phyloP scores from a whole-genome alignment of 2,113 vertebrate species.

The Sarotherodon lohbergeri region DNA sequence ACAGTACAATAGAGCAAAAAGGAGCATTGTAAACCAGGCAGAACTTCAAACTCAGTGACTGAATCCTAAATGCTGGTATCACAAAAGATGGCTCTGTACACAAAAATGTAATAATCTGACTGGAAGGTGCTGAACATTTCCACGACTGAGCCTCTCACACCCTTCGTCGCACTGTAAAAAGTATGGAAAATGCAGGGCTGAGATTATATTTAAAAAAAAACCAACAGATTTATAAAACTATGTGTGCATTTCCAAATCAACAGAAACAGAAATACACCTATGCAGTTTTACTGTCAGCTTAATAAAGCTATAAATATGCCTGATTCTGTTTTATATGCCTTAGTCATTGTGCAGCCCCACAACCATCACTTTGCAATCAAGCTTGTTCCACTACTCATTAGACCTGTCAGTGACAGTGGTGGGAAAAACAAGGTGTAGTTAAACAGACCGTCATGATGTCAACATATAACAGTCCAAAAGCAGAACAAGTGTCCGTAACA shows the following conservation, averaged over 20 bases:
- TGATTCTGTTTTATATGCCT: background rate
- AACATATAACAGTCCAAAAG: background rate
- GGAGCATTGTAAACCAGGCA: conserved; percentile 62
- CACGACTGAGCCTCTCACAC: background rate
- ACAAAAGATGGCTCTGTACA: conserved; percentile 46
- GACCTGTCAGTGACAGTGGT: background rate
- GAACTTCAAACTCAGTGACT: conserved; percentile 41
- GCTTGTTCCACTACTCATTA: background rate
- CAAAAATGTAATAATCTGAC: conserved; percentile 7
- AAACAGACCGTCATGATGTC: background rate
- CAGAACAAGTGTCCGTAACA: background rate
- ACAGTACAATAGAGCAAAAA: background rate
- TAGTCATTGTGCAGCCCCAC: background rate
- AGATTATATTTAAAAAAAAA: background rate
- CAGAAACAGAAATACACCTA: background rate
- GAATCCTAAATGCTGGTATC: conserved; percentile 62
- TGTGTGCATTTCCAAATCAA: background rate
- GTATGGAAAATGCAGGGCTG: background rate
- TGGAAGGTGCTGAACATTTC: background rate
- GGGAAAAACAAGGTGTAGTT: background rate
- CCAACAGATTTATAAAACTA: background rate
- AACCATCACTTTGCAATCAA: background rate
- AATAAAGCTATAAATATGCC: background rate
- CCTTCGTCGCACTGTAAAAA: background rate
- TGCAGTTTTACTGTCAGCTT: background rate